A percentile compares a stretch with the other conserved stretches of the same genome.
Evolutionary conservation across 2,888 invertebrate species (phyloP).

Genomic region (Ichneumoninae sp.): DNA sequence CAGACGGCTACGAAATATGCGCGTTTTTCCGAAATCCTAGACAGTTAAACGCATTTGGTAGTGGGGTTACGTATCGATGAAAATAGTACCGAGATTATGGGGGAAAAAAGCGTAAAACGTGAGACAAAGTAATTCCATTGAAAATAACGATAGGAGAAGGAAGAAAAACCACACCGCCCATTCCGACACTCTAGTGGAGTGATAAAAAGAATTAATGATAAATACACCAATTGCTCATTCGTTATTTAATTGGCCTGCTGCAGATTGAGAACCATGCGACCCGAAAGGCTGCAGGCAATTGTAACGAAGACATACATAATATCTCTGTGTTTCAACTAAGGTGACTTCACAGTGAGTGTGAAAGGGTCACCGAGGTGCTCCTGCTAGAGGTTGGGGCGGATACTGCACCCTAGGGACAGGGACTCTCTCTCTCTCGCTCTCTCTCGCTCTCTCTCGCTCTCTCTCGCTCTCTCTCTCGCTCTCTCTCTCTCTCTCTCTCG

Average conservation of each 20-base stretch:
- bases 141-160: not conserved
- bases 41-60: not conserved
- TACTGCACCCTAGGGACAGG: conserved; percentile 57
- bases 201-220: not conserved
- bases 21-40: not conserved
- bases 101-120: not conserved
- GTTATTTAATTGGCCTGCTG: not conserved
- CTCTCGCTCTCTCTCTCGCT: not conserved
- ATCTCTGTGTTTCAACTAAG: conserved; percentile 20
- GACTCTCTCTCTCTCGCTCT: conserved; percentile 26
- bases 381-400: conserved; percentile 48
- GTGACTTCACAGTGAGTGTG: conserved; percentile 45
- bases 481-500: not conserved
- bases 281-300: conserved; percentile 15
- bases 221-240: not conserved
- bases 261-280: not conserved
- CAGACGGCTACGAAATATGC: not conserved
- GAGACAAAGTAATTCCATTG: not conserved
- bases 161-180: not conserved
- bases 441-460: not conserved
- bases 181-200: not conserved
- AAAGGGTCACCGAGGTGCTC: conserved; percentile 34
- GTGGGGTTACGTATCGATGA: not conserved
- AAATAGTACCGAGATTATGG: not conserved
- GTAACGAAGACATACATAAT: conserved; percentile 10